Base-by-base conservation (phyloP, 2,797 vertebrate species). In the Leuciscus waleckii region DNA sequence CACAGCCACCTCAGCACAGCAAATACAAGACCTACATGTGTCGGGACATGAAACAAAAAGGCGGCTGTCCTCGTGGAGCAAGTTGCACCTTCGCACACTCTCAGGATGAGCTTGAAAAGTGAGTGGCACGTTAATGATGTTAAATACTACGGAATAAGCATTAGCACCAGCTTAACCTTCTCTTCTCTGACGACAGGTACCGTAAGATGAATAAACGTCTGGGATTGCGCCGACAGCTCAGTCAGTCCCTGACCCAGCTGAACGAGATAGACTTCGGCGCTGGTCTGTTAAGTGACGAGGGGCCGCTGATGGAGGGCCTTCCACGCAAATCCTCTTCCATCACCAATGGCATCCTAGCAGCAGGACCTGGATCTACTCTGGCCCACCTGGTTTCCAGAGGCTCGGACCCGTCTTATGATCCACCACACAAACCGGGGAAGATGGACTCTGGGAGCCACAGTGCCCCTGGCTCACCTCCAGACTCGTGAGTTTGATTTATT, bases 21-120 rank as follows among this genome's bases (percentile, higher is more conserved):
- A 99, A 99, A 90, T 99, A 99, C 90, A 99, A 99, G 94, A 99
- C 98, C 0, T 99, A 99, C 87, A 99, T 99, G 98, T 99, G 98
- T 90, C 96, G 98, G 70, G 98, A 99, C 92, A 99, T 99, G 98
- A 99, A 99, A 90, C 98, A 99, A 93, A 97, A 98, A 91, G 98
- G 98, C 87, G 98, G 98, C 61, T 99, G 98, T 91, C 98, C 98
- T 81, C 96, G 98, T 3, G 98, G 98, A 82, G 97, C 97, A 89
- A 99, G 98, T 95, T 99, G 98, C 89, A 99, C 98, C 70, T 99
- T 99, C 79, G 98, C 98, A 90, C 98, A 99, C 92, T 99, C 98
- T 78, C 98, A 99, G 93, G 98, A 99, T 93, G 98, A 99, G 92
- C 95, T 99, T 85, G 98, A 99, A 93, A 99, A 99, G 98, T 99